Conservation (phyloP, 1,140 invertebrate species). For the Artemia franciscana region DNA sequence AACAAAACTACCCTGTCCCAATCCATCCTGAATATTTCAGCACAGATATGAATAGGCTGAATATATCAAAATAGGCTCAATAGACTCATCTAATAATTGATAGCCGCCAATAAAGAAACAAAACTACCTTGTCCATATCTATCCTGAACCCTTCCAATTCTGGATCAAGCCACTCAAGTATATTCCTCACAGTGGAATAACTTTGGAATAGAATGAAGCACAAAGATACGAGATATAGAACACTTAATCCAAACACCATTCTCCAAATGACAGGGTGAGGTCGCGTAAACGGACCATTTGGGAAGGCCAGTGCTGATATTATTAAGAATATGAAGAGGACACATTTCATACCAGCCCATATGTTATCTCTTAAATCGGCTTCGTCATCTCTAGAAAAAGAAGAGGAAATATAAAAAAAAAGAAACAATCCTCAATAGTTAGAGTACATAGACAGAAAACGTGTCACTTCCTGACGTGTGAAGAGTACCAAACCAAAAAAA, state of each 20-base stretch:
- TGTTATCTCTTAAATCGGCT: constrained; percentile 56
- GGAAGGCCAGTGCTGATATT: constrained; percentile 84
- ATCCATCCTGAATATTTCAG: no score
- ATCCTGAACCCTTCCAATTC: constrained; percentile 58
- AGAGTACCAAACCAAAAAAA: no score
- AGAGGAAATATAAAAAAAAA: no score
- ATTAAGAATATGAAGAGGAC: constrained; percentile 91
- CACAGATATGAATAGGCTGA: no score
- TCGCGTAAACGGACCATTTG: constrained; percentile 92
- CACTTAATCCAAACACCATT: constrained; percentile 68
- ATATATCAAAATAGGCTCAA: no score
- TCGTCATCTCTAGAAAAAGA: constrained; percentile 51
- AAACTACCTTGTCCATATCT: constrained; percentile 76
- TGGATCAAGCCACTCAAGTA: constrained; percentile 83
- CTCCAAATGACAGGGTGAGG: constrained; percentile 67
- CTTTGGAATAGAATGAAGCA: constrained; percentile 80
- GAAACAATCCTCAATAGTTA: no score
- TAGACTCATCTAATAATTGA: no score
- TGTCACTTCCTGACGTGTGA: no score
- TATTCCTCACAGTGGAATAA: constrained; percentile 62
- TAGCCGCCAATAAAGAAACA: no score
- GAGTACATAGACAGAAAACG: no score
- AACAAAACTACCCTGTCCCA: no score
- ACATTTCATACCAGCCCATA: constrained; percentile 71
- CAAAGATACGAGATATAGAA: constrained; percentile 71